Evolutionary conservation across 2,797 vertebrate species (phyloP).

Genomic region (Melanotaenia trifasciata): DNA sequence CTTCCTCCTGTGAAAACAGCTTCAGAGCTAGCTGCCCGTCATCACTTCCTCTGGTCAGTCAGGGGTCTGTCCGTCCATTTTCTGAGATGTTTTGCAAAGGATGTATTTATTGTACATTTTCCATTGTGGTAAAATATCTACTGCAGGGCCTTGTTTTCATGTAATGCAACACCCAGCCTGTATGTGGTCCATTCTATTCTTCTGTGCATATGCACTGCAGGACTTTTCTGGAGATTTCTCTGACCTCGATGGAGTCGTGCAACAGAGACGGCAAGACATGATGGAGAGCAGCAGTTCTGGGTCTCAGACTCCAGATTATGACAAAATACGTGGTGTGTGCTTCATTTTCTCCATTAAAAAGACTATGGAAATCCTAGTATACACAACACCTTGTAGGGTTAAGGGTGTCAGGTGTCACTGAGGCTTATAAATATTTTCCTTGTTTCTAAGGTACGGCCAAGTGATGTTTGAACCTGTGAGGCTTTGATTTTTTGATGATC

Average conservation of each 20-base stretch:
- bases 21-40: slow-evolving; percentile 83
- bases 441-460: slow-evolving; percentile 25
- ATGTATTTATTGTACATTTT: slow-evolving; percentile 31
- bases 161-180: slow-evolving; percentile 32
- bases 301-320: slow-evolving; percentile 92
- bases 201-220: slow-evolving; percentile 64
- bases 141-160: slow-evolving; percentile 21
- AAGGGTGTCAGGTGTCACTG: slow-evolving; percentile 35
- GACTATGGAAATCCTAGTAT: neutral
- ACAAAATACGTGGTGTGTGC: slow-evolving; percentile 87
- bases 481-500: slow-evolving; percentile 19
- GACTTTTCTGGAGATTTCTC: slow-evolving; percentile 88
- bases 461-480: slow-evolving; percentile 32
- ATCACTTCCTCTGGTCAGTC: slow-evolving; percentile 89
- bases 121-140: slow-evolving; percentile 26
- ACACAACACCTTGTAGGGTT: neutral
- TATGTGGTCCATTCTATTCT: slow-evolving; percentile 26
- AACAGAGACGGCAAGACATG: slow-evolving; percentile 84
- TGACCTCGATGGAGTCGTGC: slow-evolving; percentile 88
- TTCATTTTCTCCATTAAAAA: neutral
- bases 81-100: slow-evolving; percentile 30
- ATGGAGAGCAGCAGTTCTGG: slow-evolving; percentile 93
- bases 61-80: slow-evolving; percentile 22
- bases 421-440: slow-evolving; percentile 22
- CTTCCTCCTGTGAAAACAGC: slow-evolving; percentile 87